Conservation (phyloP, 2,797 vertebrate genomes). For the Podargus strigoides region DNA sequence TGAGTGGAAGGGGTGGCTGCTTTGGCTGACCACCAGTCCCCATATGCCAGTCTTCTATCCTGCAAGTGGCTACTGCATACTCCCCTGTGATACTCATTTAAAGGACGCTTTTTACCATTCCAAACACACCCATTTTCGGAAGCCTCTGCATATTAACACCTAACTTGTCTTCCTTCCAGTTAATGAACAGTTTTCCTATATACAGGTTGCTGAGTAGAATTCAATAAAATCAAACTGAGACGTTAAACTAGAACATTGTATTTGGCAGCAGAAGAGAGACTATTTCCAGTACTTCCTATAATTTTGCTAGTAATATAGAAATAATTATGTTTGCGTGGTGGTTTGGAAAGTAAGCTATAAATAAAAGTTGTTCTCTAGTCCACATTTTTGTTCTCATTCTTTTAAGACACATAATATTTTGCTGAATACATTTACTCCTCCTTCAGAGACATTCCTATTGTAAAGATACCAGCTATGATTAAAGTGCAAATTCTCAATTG, state of each 20-base stretch:
- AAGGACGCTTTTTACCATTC: background rate
- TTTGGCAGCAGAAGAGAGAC: background rate
- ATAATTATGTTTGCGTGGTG: background rate
- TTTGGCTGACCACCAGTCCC: background rate
- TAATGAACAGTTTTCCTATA: background rate
- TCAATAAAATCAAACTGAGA: background rate
- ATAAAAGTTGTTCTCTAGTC: background rate
- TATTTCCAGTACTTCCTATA: background rate
- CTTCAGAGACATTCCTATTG: background rate
- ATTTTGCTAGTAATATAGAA: background rate
- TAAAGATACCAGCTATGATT: background rate
- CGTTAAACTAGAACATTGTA: background rate
- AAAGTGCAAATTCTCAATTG: background rate
- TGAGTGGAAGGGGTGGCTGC: fast-evolving
- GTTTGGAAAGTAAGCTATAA: background rate
- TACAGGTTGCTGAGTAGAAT: background rate
- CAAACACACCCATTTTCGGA: background rate
- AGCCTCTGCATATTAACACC: background rate
- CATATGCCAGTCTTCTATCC: background rate
- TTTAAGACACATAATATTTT: background rate
- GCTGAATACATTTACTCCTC: background rate
- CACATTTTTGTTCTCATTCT: background rate
- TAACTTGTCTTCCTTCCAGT: background rate
- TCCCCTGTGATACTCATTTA: fast-evolving
- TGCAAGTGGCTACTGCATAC: fast-evolving